Conservation (phyloP, 2,888 invertebrate species). For the Ephialtes manifestator region DNA sequence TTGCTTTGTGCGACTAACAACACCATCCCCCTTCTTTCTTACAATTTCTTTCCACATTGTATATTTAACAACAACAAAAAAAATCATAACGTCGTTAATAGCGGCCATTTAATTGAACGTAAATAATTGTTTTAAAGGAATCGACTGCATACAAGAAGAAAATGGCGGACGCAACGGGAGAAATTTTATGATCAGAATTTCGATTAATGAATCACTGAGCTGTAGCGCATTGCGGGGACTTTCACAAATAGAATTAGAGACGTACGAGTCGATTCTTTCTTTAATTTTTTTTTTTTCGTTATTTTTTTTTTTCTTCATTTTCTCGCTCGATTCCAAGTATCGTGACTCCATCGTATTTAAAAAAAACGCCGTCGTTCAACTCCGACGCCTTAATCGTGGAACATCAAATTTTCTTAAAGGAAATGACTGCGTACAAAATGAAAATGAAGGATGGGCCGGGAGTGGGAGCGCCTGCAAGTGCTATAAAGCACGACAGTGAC, state of each 20-base stretch:
- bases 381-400: slow-evolving; percentile 84
- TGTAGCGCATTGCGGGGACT: slow-evolving; percentile 72
- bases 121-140: slow-evolving; percentile 88
- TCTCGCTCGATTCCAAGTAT: slow-evolving; percentile 71
- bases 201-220: slow-evolving; percentile 75
- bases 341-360: slow-evolving; percentile 69
- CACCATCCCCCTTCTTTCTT: slow-evolving; percentile 10
- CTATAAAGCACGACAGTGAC: slow-evolving; percentile 88
- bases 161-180: slow-evolving; percentile 85
- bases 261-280: slow-evolving; percentile 69
- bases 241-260: slow-evolving; percentile 71
- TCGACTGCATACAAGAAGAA: slow-evolving; percentile 95
- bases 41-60: slow-evolving; percentile 42
- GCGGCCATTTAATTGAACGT: slow-evolving; percentile 38
- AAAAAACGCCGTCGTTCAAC: slow-evolving; percentile 66
- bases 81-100: slow-evolving; percentile 21
- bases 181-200: slow-evolving; percentile 76
- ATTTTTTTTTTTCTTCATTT: slow-evolving; percentile 61
- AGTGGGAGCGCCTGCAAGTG: slow-evolving; percentile 87
- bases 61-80: background rate
- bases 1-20: slow-evolving; percentile 8
- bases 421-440: slow-evolving; percentile 95
- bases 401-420: slow-evolving; percentile 87
- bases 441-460: slow-evolving; percentile 87
- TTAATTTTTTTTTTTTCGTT: slow-evolving; percentile 62